phyloP scores from a whole-genome alignment of 2,888 invertebrate genomes.

The Ophion ventricosus region DNA sequence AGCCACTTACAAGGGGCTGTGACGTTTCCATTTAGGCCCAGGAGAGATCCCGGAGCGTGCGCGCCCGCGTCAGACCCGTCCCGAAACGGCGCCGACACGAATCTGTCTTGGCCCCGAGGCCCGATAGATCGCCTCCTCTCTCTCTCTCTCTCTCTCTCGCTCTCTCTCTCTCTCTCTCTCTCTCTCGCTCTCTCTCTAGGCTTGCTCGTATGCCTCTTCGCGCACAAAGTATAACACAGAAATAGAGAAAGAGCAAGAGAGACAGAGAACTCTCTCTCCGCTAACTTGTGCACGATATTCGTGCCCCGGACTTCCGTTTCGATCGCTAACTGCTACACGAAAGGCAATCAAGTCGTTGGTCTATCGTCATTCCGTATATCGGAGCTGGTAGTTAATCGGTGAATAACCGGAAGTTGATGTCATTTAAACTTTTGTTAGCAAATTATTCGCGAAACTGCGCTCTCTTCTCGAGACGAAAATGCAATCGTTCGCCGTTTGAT shows the following conservation, averaged over 20 bases:
- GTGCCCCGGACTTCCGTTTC: constrained; percentile 27
- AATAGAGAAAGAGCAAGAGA: not conserved
- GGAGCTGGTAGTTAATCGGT: not conserved
- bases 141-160: constrained; percentile 38
- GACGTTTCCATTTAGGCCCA: constrained; percentile 82
- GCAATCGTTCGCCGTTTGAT: not conserved
- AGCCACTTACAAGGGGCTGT: constrained; percentile 82
- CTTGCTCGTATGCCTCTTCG: constrained; percentile 48
- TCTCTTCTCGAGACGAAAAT: not conserved
- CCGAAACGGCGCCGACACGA: constrained; percentile 63
- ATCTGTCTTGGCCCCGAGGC: constrained; percentile 64
- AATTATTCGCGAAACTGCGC: not conserved
- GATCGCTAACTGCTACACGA: constrained; percentile 18
- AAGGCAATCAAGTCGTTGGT: not conserved
- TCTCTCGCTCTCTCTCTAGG: constrained; percentile 26
- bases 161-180: constrained; percentile 34
- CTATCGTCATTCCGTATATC: not conserved
- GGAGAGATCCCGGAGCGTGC: constrained; percentile 64
- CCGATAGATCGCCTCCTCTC: constrained; percentile 46
- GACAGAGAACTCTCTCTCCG: not conserved
- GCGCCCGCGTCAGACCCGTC: constrained; percentile 65
- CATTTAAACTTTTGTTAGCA: not conserved
- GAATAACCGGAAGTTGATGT: not conserved
- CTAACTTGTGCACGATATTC: constrained; percentile 45
- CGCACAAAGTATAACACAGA: constrained; percentile 43